These are phyloP conservation scores for Agapornis roseicollis DNA, from an alignment of 2,113 vertebrate genomes.

Conservation along the genomic window DNA sequence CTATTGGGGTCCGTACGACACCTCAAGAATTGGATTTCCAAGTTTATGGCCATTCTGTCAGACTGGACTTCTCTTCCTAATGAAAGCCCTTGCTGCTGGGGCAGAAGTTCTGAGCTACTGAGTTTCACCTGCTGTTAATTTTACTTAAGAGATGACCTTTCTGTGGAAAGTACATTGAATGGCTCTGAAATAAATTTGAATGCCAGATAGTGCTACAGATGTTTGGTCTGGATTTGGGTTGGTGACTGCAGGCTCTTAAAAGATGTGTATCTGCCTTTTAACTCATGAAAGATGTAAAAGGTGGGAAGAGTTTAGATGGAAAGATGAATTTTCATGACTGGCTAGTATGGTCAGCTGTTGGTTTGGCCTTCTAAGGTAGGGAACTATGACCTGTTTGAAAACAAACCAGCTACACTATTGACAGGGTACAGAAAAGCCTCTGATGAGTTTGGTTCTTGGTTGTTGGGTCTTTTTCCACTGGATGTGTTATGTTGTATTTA, in stretches of 20 bases:
- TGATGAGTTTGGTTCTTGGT: neutral
- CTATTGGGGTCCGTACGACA: neutral
- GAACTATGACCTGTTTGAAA: neutral
- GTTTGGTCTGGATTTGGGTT: neutral
- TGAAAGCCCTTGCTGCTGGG: neutral
- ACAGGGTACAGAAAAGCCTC: neutral
- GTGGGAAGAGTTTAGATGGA: neutral
- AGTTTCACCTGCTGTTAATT: neutral
- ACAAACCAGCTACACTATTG: accelerated
- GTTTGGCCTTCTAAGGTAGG: neutral
- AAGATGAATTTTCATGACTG: neutral
- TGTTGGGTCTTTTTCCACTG: neutral
- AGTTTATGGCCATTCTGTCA: neutral
- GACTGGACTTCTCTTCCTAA: neutral
- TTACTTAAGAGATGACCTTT: neutral
- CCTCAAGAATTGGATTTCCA: neutral
- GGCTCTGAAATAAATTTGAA: neutral
- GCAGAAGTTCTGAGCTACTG: neutral
- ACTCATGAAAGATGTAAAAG: neutral
- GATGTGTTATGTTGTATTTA: neutral
- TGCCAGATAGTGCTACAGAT: neutral
- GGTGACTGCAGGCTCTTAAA: neutral
- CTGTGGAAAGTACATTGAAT: neutral
- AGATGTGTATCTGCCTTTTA: neutral
- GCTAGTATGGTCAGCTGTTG: neutral